Percentiles rank a stretch among this genome's conserved stretches.
These are phyloP conservation scores for Drosophila stalkeri DNA, from an alignment of 2,888 invertebrate species.

Conservation along the genomic window DNA sequence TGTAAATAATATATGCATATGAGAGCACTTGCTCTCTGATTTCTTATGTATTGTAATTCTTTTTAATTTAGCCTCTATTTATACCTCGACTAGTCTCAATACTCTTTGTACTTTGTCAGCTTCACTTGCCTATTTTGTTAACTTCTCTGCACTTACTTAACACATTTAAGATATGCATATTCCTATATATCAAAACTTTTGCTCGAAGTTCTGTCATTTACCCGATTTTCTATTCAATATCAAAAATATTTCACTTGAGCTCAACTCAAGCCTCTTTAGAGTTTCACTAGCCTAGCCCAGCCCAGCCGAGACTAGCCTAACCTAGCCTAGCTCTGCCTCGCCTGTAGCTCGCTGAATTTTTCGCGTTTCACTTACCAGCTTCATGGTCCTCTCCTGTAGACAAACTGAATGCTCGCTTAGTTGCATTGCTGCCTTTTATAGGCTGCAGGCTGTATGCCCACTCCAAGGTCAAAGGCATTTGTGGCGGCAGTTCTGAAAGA, in stretches of 20 bases:
- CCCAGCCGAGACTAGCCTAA: no score
- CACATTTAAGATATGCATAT: background rate
- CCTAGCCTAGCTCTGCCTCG: background rate
- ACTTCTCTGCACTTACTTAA: background rate
- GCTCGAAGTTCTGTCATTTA: background rate
- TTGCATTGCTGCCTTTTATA: conserved; percentile 54
- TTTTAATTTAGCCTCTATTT: background rate
- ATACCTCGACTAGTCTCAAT: background rate
- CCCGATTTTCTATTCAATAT: background rate
- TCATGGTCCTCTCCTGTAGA: conserved; percentile 44
- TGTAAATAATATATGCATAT: background rate
- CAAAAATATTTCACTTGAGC: background rate
- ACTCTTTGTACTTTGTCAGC: background rate
- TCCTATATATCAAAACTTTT: background rate
- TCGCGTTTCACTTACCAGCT: conserved; percentile 53
- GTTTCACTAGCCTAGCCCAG: conserved; percentile 1
- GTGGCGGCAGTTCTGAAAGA: conserved; percentile 64
- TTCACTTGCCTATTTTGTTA: background rate
- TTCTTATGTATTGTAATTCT: background rate
- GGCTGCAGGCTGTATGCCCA: conserved; percentile 4
- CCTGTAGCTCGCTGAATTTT: background rate
- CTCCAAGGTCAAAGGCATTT: conserved; percentile 69
- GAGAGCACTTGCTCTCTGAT: background rate
- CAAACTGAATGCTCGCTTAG: conserved; percentile 53
- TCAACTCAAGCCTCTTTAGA: background rate